Evolutionary conservation across 2,113 vertebrate genomes (phyloP), one percentile per base, ranked within the genome.

Genomic region (Puntigrus tetrazona): DNA sequence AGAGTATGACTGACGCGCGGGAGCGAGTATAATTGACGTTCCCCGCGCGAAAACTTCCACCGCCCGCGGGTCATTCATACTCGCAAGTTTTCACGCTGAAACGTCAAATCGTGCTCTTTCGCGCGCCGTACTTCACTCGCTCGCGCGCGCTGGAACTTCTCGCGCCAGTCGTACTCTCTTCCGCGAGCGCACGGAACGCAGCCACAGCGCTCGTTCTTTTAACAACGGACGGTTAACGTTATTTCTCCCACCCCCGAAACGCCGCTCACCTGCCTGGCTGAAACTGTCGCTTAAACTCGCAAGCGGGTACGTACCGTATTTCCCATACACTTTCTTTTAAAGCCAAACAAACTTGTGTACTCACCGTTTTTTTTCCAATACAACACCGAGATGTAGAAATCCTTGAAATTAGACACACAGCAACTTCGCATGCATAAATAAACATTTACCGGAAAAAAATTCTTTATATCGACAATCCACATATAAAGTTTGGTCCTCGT

Each of bases 311-410:
- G 74, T 36, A 36, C 7, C 0, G 4, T n/a, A 38, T 69, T 4
- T 34, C 3, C 7, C 27, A 41, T n/a, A 4, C 69, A 25, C 70
- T 45, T 74, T 83, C 52, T 38, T 43, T 43, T 65, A 81, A 70
- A 50, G 16, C 47, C 57, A n/a, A 59, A 61, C 29, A 77, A 20
- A 41, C 52, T 16, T 36, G 0, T n/a, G 55, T 59, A 80, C 59
- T 80, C 18, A 67, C 78, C 59, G n/a, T n/a, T n/a, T n/a, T 80
- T 67, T 13, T 31, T 80, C 41, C n/a, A 5, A 27, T 27, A 27
- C 36, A 61, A 27, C 25, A 78, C 5, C 10, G 36, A 43, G 34
- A 20, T 5, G 50, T 13, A 6, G 4, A 18, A 78, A 61, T 78
- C 52, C 55, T 27, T 78, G 3, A 38, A 36, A 16, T 41, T 34